Evolutionary conservation across 1,140 invertebrate genomes (phyloP).

Genomic region (Pectinophora gossypiella): DNA sequence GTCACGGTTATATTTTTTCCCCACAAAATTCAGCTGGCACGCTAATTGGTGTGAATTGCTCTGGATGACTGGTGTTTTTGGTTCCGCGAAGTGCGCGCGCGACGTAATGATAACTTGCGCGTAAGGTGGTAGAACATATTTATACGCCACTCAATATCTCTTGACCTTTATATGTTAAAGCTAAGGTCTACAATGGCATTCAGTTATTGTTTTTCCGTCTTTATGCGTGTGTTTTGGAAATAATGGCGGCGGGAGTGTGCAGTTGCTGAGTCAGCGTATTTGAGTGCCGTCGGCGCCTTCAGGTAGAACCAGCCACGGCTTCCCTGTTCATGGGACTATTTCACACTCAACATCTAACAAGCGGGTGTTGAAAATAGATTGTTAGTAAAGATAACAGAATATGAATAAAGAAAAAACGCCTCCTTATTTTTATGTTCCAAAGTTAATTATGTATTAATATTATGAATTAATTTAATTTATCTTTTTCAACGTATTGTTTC

Average conservation of each 20-base stretch:
- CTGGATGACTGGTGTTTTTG: constrained; percentile 50
- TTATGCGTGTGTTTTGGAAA: neutral
- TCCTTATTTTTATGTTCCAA: too few relatives aligned
- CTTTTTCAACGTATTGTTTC: too few relatives aligned
- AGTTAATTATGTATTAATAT: too few relatives aligned
- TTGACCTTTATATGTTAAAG: neutral
- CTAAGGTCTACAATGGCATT: too few relatives aligned
- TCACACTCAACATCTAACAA: neutral
- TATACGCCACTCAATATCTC: neutral
- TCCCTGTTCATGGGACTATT: neutral
- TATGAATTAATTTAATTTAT: too few relatives aligned
- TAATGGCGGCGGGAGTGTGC: constrained; percentile 28
- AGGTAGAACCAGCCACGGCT: constrained; percentile 1
- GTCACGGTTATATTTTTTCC: constrained; percentile 42
- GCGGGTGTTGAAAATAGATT: neutral
- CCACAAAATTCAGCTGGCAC: constrained; percentile 47
- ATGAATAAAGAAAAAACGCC: too few relatives aligned
- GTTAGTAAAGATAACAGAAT: too few relatives aligned
- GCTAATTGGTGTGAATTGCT: constrained; percentile 55
- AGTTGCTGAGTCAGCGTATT: constrained; percentile 62
- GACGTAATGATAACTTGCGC: constrained; percentile 54
- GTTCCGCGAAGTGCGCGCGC: constrained; percentile 56
- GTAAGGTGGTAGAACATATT: neutral
- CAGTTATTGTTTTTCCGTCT: neutral
- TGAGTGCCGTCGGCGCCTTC: constrained; percentile 53